Evolutionary conservation across 2,797 vertebrate genomes (phyloP), one percentile per base, ranked within the genome.

Genomic region (Saguinus oedipus): DNA sequence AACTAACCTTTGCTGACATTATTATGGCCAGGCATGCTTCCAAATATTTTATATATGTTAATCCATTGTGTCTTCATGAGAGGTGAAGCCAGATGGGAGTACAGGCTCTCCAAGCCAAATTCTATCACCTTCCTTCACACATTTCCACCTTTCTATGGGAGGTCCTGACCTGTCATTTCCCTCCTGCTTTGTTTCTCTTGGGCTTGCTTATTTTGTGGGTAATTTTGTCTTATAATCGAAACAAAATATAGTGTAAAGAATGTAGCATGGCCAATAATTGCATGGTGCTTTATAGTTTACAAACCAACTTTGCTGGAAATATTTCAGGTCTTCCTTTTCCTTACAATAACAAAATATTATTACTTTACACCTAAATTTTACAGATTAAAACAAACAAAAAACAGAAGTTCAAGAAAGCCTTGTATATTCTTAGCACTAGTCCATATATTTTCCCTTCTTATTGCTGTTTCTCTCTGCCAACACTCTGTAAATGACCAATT

Each of bases 271-370:
- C 27, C 57, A 68, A 39, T 30, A 78, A 90, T 88, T 96, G 15
- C 15, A 39, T 7, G 15, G 20, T 76, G 24, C n/a, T 68, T 92
- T 87, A 44, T 22, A 59, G 33, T 70, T 88, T 70, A 83, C 36
- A 48, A 55, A 78, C 81, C 72, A 84, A 61, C 59, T 53, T 95
- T 39, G 17, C 64, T 61, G 85, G 83, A 75, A 57, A 59, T 44
- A 5, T 30, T 80, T 90, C 46, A 20, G 24, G 8, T 84, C 81
- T 89, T 80, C 42, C 61, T 83, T 95, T 93, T 93, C 36, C n/a
- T 94, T 88, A 39, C 15, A n/a, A 57, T 72, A 76, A 81, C 17
- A n/a, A 13, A 7, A 61, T 27, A 85, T 88, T 84, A 88, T 50
- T 22, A 55, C 36, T 75, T 76, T 72, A 13, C 61, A 19, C 2